Percentiles rank a stretch among this genome's conserved stretches.
These are phyloP conservation scores for Zosterops lateralis DNA, from an alignment of 2,113 vertebrate species.

Conservation along the genomic window DNA sequence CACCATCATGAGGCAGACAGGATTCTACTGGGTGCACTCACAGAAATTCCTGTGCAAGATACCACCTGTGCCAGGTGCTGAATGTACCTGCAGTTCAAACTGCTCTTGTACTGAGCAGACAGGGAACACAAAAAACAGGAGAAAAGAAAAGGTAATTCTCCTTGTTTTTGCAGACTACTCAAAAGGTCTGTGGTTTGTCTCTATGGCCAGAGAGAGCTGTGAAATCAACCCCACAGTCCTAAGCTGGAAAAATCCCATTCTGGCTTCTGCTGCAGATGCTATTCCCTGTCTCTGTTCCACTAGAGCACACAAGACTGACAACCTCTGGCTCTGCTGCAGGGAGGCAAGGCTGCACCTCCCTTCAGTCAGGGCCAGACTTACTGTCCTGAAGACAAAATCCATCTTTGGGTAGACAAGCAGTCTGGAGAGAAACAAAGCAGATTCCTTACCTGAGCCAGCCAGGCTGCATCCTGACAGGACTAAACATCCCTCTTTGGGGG, in stretches of 20 bases:
- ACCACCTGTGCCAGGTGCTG: neutral
- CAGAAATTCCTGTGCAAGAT: neutral
- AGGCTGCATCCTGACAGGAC: neutral
- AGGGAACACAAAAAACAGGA: neutral
- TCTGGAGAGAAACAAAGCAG: neutral
- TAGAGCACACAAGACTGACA: neutral
- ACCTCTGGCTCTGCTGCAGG: neutral
- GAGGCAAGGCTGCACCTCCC: neutral
- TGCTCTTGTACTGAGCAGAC: neutral
- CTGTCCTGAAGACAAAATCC: neutral
- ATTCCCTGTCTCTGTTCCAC: neutral
- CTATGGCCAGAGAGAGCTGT: neutral
- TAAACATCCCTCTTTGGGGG: neutral
- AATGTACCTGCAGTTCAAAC: neutral
- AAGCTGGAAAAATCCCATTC: conserved; percentile 1
- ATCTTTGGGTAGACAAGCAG: neutral
- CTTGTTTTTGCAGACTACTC: neutral
- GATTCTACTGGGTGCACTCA: neutral
- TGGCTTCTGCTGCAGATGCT: neutral
- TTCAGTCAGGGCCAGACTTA: neutral
- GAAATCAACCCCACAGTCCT: neutral
- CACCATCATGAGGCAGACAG: rapidly evolving
- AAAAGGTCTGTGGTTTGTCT: neutral
- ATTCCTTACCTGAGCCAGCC: neutral
- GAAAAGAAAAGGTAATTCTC: neutral